A percentile compares a stretch with the other conserved stretches of the same genome.
These are phyloP conservation scores for Salmo trutta DNA, from an alignment of 2,797 vertebrate genomes.

Conservation along the genomic window DNA sequence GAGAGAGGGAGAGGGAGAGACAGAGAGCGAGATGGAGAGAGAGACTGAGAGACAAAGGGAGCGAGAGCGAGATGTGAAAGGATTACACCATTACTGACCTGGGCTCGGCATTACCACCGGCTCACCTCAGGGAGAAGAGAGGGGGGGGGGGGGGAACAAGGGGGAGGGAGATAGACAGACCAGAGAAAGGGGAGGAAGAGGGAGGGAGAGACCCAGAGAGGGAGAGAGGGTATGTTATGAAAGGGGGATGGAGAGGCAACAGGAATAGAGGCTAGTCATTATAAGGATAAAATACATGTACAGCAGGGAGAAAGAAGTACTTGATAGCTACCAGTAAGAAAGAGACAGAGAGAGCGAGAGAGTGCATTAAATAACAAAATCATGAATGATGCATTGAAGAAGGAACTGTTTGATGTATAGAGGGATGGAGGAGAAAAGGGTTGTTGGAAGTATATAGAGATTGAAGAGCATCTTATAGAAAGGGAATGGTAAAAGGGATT, in stretches of 20 bases:
- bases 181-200: too few relatives aligned
- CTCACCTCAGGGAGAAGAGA: conserved; percentile 5
- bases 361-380: neutral
- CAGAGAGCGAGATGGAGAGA: too few relatives aligned
- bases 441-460: neutral
- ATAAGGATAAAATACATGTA: conserved; percentile 4
- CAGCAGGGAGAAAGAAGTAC: neutral
- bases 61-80: too few relatives aligned
- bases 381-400: neutral
- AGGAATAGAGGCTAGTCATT: neutral
- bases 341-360: neutral
- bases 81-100: conserved; percentile 53
- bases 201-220: too few relatives aligned
- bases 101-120: conserved; percentile 47
- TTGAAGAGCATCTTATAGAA: conserved; percentile 23
- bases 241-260: neutral
- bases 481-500: neutral
- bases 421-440: conserved; percentile 6
- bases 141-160: neutral
- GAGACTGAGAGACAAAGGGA: too few relatives aligned
- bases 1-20: too few relatives aligned
- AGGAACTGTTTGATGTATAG: neutral
- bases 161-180: too few relatives aligned
- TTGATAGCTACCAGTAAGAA: conserved; percentile 1
- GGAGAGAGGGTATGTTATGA: too few relatives aligned